Percentiles rank a stretch among this genome's conserved stretches.
phyloP scores from a whole-genome alignment of 2,113 vertebrate species.

The Macrotis lagotis region DNA sequence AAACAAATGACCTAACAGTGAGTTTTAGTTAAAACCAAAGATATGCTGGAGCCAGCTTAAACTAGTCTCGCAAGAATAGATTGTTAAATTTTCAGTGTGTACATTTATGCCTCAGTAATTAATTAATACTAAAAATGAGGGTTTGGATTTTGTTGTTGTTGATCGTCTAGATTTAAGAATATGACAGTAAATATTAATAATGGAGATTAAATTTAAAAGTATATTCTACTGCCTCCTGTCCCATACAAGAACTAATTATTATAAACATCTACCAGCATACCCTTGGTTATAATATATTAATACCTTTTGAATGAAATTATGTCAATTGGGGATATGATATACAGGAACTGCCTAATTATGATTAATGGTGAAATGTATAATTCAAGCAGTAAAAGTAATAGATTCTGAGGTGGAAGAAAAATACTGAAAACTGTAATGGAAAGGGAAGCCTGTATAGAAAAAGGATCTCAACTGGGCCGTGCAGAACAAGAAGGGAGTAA shows the following conservation, averaged over 20 bases:
- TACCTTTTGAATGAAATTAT: neutral
- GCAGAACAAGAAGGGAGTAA: neutral
- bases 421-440: neutral
- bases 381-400: neutral
- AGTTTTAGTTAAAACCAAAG: neutral
- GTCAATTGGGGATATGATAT: neutral
- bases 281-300: neutral
- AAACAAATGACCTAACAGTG: neutral
- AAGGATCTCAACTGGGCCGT: neutral
- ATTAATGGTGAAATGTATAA: neutral
- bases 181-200: neutral
- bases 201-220: neutral
- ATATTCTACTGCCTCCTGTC: neutral
- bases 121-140: neutral
- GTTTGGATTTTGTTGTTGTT: neutral
- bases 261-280: neutral
- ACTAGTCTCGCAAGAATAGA: neutral
- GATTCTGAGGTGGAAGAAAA: neutral
- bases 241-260: neutral
- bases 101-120: neutral
- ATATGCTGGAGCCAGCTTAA: neutral
- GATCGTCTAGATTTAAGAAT: neutral
- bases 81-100: neutral
- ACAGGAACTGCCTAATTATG: neutral
- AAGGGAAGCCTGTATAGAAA: neutral